Conservation (phyloP, 2,797 vertebrate genomes). For the Microctenopoma lineatum region DNA sequence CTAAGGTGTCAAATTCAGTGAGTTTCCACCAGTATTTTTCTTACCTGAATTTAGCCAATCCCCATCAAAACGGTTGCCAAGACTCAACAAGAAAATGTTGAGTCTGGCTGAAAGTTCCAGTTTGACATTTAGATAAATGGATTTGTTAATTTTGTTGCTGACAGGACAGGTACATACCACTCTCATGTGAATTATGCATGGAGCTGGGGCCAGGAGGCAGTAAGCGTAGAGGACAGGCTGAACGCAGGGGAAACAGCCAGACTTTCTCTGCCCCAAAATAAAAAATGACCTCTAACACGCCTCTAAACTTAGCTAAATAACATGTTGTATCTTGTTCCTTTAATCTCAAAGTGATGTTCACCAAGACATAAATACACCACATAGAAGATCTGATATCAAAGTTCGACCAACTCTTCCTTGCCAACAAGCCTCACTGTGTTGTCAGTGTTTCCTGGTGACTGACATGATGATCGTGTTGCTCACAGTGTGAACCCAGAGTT, state of each 20-base stretch:
- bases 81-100: too few relatives aligned
- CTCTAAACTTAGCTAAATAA: neutral
- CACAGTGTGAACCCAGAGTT: conserved; percentile 43
- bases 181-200: too few relatives aligned
- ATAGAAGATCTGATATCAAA: too few relatives aligned
- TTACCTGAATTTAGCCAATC: too few relatives aligned
- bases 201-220: neutral
- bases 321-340: neutral
- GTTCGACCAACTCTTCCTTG: neutral
- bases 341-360: neutral
- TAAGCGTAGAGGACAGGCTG: neutral
- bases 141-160: too few relatives aligned
- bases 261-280: neutral
- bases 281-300: neutral
- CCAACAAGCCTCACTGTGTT: too few relatives aligned
- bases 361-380: neutral
- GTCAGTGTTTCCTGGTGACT: neutral
- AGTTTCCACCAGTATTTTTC: too few relatives aligned
- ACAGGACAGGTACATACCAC: too few relatives aligned
- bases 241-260: neutral
- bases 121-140: too few relatives aligned
- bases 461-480: conserved; percentile 22
- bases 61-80: too few relatives aligned
- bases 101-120: too few relatives aligned
- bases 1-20: too few relatives aligned